phyloP scores from a whole-genome alignment of 2,888 invertebrate genomes.

The Leptopterna dolabrata region DNA sequence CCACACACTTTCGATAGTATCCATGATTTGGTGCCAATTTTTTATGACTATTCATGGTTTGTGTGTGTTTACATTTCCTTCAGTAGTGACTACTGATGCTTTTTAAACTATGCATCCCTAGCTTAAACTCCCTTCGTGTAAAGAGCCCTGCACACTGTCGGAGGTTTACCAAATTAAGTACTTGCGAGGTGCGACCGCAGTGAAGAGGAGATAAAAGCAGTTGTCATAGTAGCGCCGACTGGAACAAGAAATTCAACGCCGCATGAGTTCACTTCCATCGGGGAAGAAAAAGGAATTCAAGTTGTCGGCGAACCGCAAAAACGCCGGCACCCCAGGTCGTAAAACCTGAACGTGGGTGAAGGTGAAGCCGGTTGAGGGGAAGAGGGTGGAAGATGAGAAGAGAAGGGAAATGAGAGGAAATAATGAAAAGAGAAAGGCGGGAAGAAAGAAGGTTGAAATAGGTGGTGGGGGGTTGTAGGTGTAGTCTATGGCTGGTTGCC shows the following conservation, averaged over 20 bases:
- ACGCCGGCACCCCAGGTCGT: not conserved
- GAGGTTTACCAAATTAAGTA: too few species aligned
- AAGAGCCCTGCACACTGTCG: too few species aligned
- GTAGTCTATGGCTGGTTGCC: not conserved
- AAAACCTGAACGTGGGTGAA: not conserved
- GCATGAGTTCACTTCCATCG: not conserved
- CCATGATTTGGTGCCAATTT: too few species aligned
- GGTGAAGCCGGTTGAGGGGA: not conserved
- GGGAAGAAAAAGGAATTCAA: not conserved
- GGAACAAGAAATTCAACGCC: not conserved
- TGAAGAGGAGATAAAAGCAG: not conserved
- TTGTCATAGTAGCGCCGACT: not conserved
- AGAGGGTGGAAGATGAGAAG: slow-evolving; percentile 30
- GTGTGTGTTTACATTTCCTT: too few species aligned
- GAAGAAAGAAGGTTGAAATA: slow-evolving; percentile 36
- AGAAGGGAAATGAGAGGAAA: slow-evolving; percentile 27
- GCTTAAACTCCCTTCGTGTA: too few species aligned
- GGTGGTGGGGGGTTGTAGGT: slow-evolving; percentile 15
- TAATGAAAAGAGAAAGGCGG: slow-evolving; percentile 36
- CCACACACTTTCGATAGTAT: too few species aligned
- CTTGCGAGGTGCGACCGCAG: not conserved
- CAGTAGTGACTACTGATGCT: too few species aligned
- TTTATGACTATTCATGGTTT: too few species aligned
- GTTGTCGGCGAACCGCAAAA: slow-evolving; percentile 3
- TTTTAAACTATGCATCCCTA: too few species aligned